Percentiles rank a stretch among this genome's conserved stretches.
Conservation (phyloP, 1,140 invertebrate genomes). For the Drosophila watanabei region DNA sequence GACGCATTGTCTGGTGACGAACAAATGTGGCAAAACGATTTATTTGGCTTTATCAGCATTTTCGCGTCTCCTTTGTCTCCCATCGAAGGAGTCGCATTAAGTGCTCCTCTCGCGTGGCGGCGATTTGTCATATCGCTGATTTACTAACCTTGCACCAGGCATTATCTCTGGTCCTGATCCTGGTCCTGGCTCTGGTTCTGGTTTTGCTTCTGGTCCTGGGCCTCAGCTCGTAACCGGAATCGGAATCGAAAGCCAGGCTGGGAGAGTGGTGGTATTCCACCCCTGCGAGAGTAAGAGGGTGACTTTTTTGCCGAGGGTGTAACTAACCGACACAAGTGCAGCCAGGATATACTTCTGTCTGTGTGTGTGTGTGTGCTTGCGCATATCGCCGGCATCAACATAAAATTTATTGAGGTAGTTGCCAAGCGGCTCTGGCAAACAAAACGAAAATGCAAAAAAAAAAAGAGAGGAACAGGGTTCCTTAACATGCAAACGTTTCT, state of each 20-base stretch:
- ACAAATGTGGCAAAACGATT: slow-evolving; percentile 68
- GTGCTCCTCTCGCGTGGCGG: slow-evolving; percentile 38
- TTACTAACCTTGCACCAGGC: slow-evolving; percentile 75
- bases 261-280: slow-evolving; percentile 29
- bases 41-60: slow-evolving; percentile 77
- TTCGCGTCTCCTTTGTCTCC: slow-evolving; percentile 63
- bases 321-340: slow-evolving; percentile 57
- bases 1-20: slow-evolving; percentile 60
- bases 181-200: not conserved
- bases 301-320: slow-evolving; percentile 41
- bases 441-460: slow-evolving; percentile 34
- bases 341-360: slow-evolving; percentile 8
- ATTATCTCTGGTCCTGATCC: slow-evolving; percentile 64
- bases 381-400: slow-evolving; percentile 69
- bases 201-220: too few relatives aligned
- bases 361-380: slow-evolving; percentile 32
- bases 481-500: slow-evolving; percentile 57
- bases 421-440: slow-evolving; percentile 50
- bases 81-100: slow-evolving; percentile 47
- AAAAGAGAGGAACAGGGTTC: slow-evolving; percentile 4
- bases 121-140: slow-evolving; percentile 80
- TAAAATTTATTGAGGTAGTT: slow-evolving; percentile 82
- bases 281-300: slow-evolving; percentile 32
- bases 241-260: slow-evolving; percentile 4
- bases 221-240: slow-evolving; percentile 6